Conservation (phyloP, 2,113 vertebrate genomes). For the Thermophis baileyi region DNA sequence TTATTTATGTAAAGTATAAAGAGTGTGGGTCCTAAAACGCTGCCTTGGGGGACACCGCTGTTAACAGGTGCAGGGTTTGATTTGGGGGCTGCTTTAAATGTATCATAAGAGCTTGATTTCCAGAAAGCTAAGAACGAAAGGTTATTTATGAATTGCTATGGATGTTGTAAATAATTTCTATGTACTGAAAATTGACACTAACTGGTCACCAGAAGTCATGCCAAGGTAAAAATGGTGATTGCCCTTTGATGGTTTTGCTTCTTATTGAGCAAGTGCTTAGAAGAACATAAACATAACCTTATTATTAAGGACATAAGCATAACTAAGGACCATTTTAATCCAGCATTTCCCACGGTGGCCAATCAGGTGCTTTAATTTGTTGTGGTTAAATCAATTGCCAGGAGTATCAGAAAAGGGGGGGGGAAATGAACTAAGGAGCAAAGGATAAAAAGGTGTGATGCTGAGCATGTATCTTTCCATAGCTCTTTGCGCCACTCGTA, state of each 20-base stretch:
- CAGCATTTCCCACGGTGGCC: not conserved
- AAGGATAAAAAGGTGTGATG: too few species aligned
- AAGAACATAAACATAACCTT: not conserved
- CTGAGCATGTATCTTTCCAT: too few species aligned
- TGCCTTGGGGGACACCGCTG: too few species aligned
- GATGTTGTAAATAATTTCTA: not conserved
- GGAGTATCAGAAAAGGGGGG: not conserved
- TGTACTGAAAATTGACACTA: not conserved
- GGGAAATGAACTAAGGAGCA: not conserved
- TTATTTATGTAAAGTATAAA: too few species aligned
- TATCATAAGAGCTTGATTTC: slow-evolving; percentile 41
- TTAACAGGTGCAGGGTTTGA: too few species aligned
- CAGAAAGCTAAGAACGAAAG: slow-evolving; percentile 20
- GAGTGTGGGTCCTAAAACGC: too few species aligned
- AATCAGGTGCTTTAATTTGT: not conserved
- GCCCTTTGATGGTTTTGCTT: not conserved
- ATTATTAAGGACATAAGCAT: not conserved
- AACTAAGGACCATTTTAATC: not conserved
- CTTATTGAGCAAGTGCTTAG: not conserved
- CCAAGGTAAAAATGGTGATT: not conserved
- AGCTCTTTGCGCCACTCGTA: too few species aligned
- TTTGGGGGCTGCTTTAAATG: slow-evolving; percentile 45
- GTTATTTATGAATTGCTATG: slow-evolving; percentile 17
- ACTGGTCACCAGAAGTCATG: not conserved
- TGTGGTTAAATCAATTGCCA: not conserved